These are phyloP conservation scores for Heterotis niloticus DNA, from an alignment of 2,113 vertebrate genomes.

Conservation along the genomic window DNA sequence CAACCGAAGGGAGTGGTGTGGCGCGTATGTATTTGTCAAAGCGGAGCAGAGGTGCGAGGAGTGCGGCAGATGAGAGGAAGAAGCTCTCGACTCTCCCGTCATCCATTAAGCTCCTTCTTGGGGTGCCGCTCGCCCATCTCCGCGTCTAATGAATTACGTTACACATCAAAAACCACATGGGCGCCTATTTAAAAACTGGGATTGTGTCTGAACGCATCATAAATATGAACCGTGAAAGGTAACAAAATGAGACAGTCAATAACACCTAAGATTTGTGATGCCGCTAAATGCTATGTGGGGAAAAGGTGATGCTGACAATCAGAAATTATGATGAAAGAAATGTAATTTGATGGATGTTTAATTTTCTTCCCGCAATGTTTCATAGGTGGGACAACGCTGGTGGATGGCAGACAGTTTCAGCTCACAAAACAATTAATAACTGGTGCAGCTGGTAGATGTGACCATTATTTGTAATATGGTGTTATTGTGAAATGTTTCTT, in stretches of 20 bases:
- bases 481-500: constrained; percentile 67
- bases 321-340: constrained; percentile 84
- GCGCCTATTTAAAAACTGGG: constrained; percentile 79
- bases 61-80: constrained; percentile 42
- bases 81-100: constrained; percentile 69
- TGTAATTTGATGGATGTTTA: constrained; percentile 79
- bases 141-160: constrained; percentile 86
- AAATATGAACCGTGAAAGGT: constrained; percentile 88
- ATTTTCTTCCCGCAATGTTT: constrained; percentile 67
- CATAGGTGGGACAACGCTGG: constrained; percentile 52
- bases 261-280: constrained; percentile 84
- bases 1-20: constrained; percentile 37
- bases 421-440: constrained; percentile 21
- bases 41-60: constrained; percentile 27
- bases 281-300: constrained; percentile 64
- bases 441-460: constrained; percentile 46
- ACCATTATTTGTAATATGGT: constrained; percentile 69
- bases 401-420: constrained; percentile 54
- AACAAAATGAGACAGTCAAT: constrained; percentile 87
- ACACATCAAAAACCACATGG: constrained; percentile 79
- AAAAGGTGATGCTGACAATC: constrained; percentile 74
- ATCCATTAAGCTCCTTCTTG: constrained; percentile 83
- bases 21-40: constrained; percentile 26
- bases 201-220: constrained; percentile 74
- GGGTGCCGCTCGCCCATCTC: constrained; percentile 73